Evolutionary conservation across 2,888 invertebrate species (phyloP).

Genomic region (Euclidia mi): DNA sequence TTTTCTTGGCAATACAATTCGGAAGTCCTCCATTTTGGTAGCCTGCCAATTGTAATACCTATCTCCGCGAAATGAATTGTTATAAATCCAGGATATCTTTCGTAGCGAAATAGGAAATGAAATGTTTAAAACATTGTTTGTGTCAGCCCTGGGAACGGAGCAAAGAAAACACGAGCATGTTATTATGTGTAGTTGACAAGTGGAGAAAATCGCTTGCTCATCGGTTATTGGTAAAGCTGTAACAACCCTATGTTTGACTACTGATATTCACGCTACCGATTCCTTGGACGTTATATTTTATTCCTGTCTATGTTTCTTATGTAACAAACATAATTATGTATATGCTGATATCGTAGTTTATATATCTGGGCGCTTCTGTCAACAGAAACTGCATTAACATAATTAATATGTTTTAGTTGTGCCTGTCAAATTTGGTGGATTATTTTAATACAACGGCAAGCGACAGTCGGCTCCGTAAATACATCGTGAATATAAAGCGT

Average conservation of each 20-base stretch:
- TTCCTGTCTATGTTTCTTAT: background rate
- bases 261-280: background rate
- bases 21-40: constrained; percentile 65
- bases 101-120: constrained; percentile 38
- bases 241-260: constrained; percentile 7
- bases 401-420: background rate
- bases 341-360: background rate
- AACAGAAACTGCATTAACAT: background rate
- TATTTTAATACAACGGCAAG: background rate
- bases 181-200: constrained; percentile 5
- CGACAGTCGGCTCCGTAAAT: background rate
- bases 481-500: background rate
- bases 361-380: background rate
- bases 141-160: constrained; percentile 10
- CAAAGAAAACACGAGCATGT: constrained; percentile 11
- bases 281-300: constrained; percentile 1
- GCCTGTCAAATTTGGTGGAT: background rate
- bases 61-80: constrained; percentile 72
- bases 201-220: constrained; percentile 14
- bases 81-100: constrained; percentile 46
- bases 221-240: constrained; percentile 6
- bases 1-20: constrained; percentile 74
- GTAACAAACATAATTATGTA: background rate
- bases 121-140: constrained; percentile 45
- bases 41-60: constrained; percentile 73